phyloP scores from a whole-genome alignment of 2,113 vertebrate genomes.

The Archocentrus centrarchus region DNA sequence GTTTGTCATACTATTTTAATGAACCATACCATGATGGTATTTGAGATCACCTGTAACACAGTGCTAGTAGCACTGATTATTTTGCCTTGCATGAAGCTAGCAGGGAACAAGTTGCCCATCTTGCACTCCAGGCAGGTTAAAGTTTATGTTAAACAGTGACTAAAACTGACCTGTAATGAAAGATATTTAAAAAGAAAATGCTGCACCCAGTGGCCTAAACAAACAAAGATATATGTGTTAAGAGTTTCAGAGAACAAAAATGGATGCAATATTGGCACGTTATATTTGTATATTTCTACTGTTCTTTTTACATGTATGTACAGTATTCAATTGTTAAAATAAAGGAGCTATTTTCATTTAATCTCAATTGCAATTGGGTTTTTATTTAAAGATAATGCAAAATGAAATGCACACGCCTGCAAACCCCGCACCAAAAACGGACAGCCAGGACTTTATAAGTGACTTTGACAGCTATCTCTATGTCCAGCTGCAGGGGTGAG shows the following conservation, averaged over 20 bases:
- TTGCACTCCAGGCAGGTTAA: conserved; percentile 50
- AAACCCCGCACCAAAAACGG: conserved; percentile 1
- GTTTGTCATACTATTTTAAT: conserved; percentile 18
- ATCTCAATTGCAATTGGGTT: conserved; percentile 41
- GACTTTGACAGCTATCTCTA: conserved; percentile 73
- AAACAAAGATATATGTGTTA: conserved; percentile 44
- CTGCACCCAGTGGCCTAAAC: conserved; percentile 53
- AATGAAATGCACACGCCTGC: neutral
- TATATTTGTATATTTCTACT: conserved; percentile 66
- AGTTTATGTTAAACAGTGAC: conserved; percentile 12
- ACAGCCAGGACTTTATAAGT: conserved; percentile 16
- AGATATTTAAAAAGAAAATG: conserved; percentile 19
- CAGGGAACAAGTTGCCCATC: conserved; percentile 27
- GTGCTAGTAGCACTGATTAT: conserved; percentile 13
- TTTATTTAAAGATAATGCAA: conserved; percentile 36
- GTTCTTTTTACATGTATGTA: conserved; percentile 75
- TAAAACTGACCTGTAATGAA: conserved; percentile 21
- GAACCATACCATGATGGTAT: conserved; percentile 25
- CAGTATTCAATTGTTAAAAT: conserved; percentile 70
- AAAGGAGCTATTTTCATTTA: conserved; percentile 76
- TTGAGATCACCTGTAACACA: conserved; percentile 19
- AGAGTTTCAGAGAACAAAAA: conserved; percentile 50
- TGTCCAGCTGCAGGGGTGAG: conserved; percentile 90
- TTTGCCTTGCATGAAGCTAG: conserved; percentile 36
- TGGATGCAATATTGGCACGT: conserved; percentile 49